phyloP scores from a whole-genome alignment of 2,113 vertebrate genomes.

The Nettapus auritus region DNA sequence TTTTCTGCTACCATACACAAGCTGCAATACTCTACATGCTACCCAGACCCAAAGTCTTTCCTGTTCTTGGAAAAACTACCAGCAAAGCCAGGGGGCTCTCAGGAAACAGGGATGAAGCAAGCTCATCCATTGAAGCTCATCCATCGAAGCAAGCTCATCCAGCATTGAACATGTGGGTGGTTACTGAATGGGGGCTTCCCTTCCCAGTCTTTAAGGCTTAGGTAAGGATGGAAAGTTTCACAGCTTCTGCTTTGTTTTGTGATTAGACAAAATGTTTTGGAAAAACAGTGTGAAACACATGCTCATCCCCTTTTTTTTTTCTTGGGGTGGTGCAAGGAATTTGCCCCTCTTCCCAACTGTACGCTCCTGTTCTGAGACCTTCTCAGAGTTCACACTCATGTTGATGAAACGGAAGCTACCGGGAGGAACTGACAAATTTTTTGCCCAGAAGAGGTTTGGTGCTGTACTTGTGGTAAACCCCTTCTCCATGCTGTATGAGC shows the following conservation, averaged over 20 bases:
- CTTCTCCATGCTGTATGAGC: accelerated
- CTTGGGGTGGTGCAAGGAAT: background rate
- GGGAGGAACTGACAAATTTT: background rate
- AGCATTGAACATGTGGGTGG: background rate
- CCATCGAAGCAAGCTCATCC: accelerated
- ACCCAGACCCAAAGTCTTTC: background rate
- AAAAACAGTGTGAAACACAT: background rate
- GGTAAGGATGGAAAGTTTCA: background rate
- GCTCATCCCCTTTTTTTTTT: background rate
- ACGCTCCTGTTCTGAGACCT: background rate
- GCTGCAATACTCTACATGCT: background rate
- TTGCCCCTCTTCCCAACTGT: background rate
- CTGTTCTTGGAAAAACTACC: background rate
- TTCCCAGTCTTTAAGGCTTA: background rate
- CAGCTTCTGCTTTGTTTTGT: background rate
- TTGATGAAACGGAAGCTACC: background rate
- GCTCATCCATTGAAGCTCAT: no score
- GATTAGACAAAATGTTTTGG: background rate
- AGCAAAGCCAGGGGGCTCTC: background rate
- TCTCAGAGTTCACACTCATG: background rate
- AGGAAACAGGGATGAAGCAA: background rate
- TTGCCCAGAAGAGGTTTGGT: background rate
- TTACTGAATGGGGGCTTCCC: background rate
- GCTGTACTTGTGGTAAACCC: background rate
- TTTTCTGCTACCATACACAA: background rate